Evolutionary conservation across 2,888 invertebrate species (phyloP).

Genomic region (Cantharis flavilabris): DNA sequence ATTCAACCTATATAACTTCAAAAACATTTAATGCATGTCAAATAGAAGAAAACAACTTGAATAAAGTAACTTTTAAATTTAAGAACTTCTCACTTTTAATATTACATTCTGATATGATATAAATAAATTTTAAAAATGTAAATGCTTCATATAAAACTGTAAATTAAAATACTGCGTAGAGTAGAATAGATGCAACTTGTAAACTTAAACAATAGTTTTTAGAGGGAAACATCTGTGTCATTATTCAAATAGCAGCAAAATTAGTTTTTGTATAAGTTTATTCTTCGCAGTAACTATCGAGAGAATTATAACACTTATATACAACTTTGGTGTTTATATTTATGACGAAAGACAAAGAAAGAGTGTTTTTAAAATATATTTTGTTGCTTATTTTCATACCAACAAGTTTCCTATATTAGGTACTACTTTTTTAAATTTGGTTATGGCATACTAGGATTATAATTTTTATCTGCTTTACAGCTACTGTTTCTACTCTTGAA

Average conservation of each 20-base stretch:
- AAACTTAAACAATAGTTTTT: not conserved
- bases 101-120: too few species aligned
- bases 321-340: not conserved
- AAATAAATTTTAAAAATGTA: too few species aligned
- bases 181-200: not conserved
- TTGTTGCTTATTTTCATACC: not conserved
- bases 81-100: too few species aligned
- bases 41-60: too few species aligned
- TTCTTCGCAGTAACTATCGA: not conserved
- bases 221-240: constrained; percentile 1
- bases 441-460: too few species aligned
- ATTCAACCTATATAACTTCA: too few species aligned
- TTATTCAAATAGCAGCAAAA: not conserved
- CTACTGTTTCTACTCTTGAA: too few species aligned
- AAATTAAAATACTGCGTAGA: not conserved
- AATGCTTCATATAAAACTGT: not conserved
- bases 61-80: too few species aligned
- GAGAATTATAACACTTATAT: not conserved
- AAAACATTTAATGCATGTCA: too few species aligned
- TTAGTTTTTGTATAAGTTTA: not conserved
- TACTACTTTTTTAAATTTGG: too few species aligned
- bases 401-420: too few species aligned
- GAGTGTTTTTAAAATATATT: not conserved
- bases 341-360: not conserved
- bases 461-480: too few species aligned